These are phyloP conservation scores for Anguilla rostrata DNA, from an alignment of 2,113 vertebrate genomes.

Conservation along the genomic window DNA sequence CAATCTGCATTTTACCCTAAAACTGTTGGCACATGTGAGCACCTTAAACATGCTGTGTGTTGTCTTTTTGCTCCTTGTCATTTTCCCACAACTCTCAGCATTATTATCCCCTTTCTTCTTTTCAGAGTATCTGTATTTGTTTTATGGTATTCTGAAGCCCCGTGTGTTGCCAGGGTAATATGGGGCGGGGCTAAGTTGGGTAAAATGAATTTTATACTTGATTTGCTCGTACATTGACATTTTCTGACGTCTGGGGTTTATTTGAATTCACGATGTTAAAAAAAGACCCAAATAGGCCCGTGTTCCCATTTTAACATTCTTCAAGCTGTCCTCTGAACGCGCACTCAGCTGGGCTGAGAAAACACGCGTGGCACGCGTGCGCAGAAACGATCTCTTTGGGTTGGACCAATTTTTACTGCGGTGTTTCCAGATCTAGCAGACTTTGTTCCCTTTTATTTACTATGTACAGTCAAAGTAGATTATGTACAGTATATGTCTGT, in stretches of 20 bases:
- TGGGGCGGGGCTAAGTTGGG: background rate
- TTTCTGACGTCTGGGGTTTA: background rate
- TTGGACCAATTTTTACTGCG: slow-evolving; percentile 28
- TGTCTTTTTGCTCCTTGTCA: background rate
- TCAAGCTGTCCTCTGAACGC: background rate
- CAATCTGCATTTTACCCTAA: background rate
- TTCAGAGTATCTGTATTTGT: background rate
- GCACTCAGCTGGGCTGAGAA: slow-evolving; percentile 25
- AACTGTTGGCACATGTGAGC: background rate
- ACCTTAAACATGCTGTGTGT: background rate
- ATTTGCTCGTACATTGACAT: background rate
- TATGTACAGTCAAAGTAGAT: slow-evolving; percentile 21
- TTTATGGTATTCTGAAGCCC: background rate
- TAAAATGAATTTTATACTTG: background rate
- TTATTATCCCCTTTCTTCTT: background rate
- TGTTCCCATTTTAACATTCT: background rate
- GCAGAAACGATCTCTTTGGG: slow-evolving; percentile 5
- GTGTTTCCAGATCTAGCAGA: slow-evolving; percentile 12
- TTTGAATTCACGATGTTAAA: background rate
- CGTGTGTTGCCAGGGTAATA: background rate
- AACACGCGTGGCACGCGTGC: background rate
- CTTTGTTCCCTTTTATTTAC: slow-evolving; percentile 24
- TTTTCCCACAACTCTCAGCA: background rate
- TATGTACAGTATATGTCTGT: slow-evolving; percentile 18
- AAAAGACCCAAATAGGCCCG: background rate